Percentiles rank a stretch among this genome's conserved stretches.
Evolutionary conservation across 2,888 invertebrate genomes (phyloP).

Genomic region (Notodonta dromedarius): DNA sequence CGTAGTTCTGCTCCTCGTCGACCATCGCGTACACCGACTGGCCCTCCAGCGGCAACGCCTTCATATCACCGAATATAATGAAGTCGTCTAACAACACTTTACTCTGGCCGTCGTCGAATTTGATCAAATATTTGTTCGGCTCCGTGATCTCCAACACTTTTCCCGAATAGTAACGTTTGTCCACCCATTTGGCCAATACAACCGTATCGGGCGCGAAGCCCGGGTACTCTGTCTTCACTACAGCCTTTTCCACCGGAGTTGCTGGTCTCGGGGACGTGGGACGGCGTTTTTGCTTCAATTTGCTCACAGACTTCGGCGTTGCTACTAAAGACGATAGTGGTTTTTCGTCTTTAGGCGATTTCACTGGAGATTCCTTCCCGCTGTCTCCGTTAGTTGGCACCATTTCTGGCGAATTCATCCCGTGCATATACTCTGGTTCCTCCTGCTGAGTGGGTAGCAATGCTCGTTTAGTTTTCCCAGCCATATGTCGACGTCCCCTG

Average conservation of each 20-base stretch:
- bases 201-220: slow-evolving; percentile 73
- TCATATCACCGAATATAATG: slow-evolving; percentile 83
- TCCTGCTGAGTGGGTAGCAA: slow-evolving; percentile 74
- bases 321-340: slow-evolving; percentile 60
- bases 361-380: slow-evolving; percentile 60
- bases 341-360: slow-evolving; percentile 73
- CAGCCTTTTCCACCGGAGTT: slow-evolving; percentile 70
- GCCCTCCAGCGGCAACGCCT: slow-evolving; percentile 78
- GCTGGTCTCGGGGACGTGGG: slow-evolving; percentile 75
- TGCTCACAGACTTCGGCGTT: slow-evolving; percentile 75
- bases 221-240: slow-evolving; percentile 65
- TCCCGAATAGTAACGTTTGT: slow-evolving; percentile 87
- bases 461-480: slow-evolving; percentile 74
- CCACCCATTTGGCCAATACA: slow-evolving; percentile 88
- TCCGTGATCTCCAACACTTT: slow-evolving; percentile 83
- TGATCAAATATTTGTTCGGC: slow-evolving; percentile 84
- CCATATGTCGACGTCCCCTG: slow-evolving; percentile 72
- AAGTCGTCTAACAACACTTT: slow-evolving; percentile 85
- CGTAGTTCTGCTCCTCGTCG: slow-evolving; percentile 81
- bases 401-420: slow-evolving; percentile 80
- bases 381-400: slow-evolving; percentile 69
- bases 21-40: slow-evolving; percentile 83
- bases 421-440: slow-evolving; percentile 74
- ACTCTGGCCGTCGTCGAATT: slow-evolving; percentile 86
- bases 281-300: slow-evolving; percentile 71